Base-by-base conservation (phyloP, 2,888 invertebrate genomes). In the Charanyca ferruginea region DNA sequence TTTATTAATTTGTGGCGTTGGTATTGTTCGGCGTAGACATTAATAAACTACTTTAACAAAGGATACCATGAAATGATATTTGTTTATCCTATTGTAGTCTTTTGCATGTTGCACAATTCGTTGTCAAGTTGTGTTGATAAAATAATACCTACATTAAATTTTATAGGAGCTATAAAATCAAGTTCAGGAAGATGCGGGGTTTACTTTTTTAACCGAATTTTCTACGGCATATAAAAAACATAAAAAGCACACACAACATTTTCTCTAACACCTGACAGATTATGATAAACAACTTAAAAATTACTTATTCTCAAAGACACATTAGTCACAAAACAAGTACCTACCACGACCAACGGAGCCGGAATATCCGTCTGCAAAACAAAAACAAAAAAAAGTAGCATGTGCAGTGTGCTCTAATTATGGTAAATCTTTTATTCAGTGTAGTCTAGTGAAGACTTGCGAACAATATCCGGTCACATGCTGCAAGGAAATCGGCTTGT, bases 341-440 rank as follows among this genome's bases (percentile, higher is more conserved):
- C 0, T 28, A 28, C n/a, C n/a, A n/a, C n/a, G n/a, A n/a, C n/a
- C n/a, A 1, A 57, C 13, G n/a, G 7, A 18, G 3, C 38, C 22
- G 35, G 42, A 71, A 74, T 65, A 54, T 58, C 54, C 49, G 57
- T 57, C 23, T 45, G 44, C 23, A 22, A 25, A 47, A 53, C 11
- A 49, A 62, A 77, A 60, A 80, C 28, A 49, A 60, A 38, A 60
- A 38, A 83, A 77, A 79, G 54, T 52, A 57, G 35, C 52, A 72
- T 66, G 78, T 75, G 72, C 66, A 80, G 71, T 66, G 78, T 75
- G 72, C 66, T 80, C 73, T 83, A 83, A 86, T 85, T 84, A 83
- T 73, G 75, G 41, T 52, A 44, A 59, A 76, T 86, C 72, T 82
- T 80, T 87, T 87, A 87, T 87, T 85, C 85, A 85, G 71, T 60